A percentile compares a stretch with the other conserved stretches of the same genome.
Conservation (phyloP, 2,797 vertebrate genomes). For the Delichon dasypus region DNA sequence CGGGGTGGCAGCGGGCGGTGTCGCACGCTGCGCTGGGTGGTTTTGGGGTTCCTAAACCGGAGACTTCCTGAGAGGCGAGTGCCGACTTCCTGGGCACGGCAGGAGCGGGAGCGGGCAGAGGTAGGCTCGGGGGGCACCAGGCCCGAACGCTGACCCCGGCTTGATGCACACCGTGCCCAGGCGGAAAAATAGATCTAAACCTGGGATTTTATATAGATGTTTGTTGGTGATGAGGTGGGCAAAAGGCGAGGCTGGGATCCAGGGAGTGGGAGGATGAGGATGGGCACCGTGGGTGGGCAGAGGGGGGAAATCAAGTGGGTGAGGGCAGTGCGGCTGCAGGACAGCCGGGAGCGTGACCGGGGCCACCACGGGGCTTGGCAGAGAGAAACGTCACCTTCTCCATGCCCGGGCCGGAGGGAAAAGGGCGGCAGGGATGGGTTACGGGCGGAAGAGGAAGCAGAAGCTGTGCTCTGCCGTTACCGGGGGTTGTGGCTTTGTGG, state of each 20-base stretch:
- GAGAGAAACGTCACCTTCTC: fast-evolving
- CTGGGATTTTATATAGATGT: fast-evolving
- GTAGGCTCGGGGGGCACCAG: not conserved
- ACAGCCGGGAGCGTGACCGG: fast-evolving
- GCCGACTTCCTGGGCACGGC: constrained; percentile 24
- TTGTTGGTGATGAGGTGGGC: fast-evolving
- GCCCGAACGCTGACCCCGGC: fast-evolving
- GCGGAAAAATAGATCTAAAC: fast-evolving
- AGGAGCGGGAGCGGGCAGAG: not conserved
- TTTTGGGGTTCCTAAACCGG: not conserved
- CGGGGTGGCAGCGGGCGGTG: not conserved
- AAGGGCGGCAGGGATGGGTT: not conserved
- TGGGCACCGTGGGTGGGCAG: not conserved
- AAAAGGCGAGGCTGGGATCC: fast-evolving
- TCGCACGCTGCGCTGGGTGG: not conserved
- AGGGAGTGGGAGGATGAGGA: not conserved
- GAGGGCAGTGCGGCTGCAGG: not conserved
- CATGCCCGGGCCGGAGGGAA: not conserved
- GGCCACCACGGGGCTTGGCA: not conserved
- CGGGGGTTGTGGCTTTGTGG: not conserved
- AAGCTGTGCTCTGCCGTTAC: fast-evolving
- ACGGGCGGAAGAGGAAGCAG: not conserved
- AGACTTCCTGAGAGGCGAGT: constrained; percentile 7
- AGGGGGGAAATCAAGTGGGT: not conserved
- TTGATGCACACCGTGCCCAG: fast-evolving